phyloP scores from a whole-genome alignment of 2,113 vertebrate species.

The Thalassarche chlororhynchos region DNA sequence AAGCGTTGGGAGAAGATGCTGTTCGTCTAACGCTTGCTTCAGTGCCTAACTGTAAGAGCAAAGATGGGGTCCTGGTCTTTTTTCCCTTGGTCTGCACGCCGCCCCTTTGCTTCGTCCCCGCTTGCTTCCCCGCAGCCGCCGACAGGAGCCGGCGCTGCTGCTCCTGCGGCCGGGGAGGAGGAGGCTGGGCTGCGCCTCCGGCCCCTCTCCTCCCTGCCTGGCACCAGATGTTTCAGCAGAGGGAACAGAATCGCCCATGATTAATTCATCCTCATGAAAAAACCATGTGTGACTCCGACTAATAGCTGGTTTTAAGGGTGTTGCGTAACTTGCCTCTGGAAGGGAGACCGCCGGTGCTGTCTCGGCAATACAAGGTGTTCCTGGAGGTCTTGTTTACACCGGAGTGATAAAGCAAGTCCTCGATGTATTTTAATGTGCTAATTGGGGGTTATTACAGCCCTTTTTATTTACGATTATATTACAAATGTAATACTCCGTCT shows the following conservation, averaged over 20 bases:
- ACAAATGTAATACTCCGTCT: conserved; percentile 66
- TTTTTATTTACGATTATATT: conserved; percentile 77
- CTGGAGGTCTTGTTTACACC: conserved; percentile 51
- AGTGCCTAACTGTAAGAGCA: fast-evolving
- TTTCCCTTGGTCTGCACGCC: background rate
- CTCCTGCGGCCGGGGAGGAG: background rate
- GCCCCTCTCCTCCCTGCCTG: background rate
- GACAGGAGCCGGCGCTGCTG: fast-evolving
- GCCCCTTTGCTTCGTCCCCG: background rate
- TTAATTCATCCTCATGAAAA: conserved; percentile 24
- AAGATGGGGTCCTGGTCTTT: background rate
- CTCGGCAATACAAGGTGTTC: conserved; percentile 45
- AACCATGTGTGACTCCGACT: background rate
- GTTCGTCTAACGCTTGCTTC: fast-evolving
- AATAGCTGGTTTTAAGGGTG: background rate
- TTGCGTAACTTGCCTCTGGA: conserved; percentile 10
- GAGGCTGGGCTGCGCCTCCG: background rate
- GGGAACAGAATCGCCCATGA: background rate
- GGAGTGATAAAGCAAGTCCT: conserved; percentile 60
- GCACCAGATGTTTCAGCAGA: background rate
- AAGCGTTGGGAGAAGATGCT: fast-evolving
- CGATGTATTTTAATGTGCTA: conserved; percentile 72
- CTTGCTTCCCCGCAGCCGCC: background rate
- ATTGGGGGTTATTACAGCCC: conserved; percentile 77
- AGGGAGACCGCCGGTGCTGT: conserved; percentile 30